A percentile compares a stretch with the other conserved stretches of the same genome.
These are phyloP conservation scores for Calcarius lapponicus DNA, from an alignment of 2,797 vertebrate genomes.

Conservation along the genomic window DNA sequence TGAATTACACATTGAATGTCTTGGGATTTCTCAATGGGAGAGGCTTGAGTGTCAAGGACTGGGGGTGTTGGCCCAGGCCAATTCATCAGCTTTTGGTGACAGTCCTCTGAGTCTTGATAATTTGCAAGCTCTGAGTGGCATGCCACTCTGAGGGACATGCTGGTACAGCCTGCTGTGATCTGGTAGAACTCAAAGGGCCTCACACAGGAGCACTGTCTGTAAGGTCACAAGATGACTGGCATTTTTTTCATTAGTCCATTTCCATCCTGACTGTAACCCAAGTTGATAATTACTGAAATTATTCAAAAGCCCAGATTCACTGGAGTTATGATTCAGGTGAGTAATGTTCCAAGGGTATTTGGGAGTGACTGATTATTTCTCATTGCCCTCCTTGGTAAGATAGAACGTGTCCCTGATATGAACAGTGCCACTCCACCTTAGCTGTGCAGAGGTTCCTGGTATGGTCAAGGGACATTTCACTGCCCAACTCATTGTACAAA, in stretches of 20 bases:
- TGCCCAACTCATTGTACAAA: neutral
- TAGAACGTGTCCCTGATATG: neutral
- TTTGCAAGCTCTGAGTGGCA: neutral
- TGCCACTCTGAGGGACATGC: neutral
- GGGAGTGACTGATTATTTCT: neutral
- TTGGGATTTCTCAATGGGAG: neutral
- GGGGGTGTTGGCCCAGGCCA: accelerated
- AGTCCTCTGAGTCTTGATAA: neutral
- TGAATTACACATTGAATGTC: neutral
- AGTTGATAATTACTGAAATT: neutral
- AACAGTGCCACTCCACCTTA: neutral
- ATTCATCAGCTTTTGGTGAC: neutral
- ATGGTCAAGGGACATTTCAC: neutral
- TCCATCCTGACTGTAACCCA: neutral
- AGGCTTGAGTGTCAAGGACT: neutral
- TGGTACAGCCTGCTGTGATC: neutral
- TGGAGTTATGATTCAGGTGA: neutral
- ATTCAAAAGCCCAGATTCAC: neutral
- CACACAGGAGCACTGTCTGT: neutral
- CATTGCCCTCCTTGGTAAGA: neutral
- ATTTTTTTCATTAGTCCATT: neutral
- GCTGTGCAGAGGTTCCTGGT: neutral
- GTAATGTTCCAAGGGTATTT: neutral
- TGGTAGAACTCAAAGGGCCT: neutral
- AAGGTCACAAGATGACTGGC: neutral